These are phyloP conservation scores for Eulemur mongoz DNA, from an alignment of 2,797 vertebrate species.

Conservation along the genomic window DNA sequence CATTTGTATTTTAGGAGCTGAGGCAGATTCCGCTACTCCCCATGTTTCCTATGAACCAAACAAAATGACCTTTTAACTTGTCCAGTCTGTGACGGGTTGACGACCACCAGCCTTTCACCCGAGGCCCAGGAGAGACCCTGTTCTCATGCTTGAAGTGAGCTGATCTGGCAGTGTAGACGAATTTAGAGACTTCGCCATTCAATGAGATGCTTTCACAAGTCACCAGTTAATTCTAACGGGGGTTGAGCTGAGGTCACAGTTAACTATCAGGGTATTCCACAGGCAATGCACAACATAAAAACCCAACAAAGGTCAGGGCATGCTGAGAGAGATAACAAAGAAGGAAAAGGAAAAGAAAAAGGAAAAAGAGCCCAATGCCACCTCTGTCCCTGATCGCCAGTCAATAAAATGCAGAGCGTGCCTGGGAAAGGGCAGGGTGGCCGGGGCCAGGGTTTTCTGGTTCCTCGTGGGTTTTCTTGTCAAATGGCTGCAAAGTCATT, in stretches of 20 bases:
- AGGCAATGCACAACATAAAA: background rate
- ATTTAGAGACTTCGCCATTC: background rate
- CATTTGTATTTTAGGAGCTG: background rate
- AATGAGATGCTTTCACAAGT: background rate
- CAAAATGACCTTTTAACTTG: background rate
- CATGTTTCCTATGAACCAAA: background rate
- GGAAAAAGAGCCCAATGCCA: accelerated
- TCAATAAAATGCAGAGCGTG: background rate
- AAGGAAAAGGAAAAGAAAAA: background rate
- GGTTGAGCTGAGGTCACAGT: background rate
- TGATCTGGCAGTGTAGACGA: background rate
- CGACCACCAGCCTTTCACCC: accelerated
- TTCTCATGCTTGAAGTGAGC: background rate
- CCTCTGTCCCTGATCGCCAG: background rate
- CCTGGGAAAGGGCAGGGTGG: accelerated
- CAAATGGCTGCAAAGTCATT: background rate
- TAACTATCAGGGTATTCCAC: background rate
- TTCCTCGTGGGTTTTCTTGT: background rate
- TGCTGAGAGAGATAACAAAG: background rate
- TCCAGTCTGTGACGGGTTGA: background rate
- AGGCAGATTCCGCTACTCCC: background rate
- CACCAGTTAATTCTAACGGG: background rate
- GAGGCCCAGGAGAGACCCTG: background rate
- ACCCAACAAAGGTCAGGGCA: background rate
- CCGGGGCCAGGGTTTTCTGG: background rate